phyloP scores from a whole-genome alignment of 2,888 invertebrate species.

The Dinocampus coccinellae region DNA sequence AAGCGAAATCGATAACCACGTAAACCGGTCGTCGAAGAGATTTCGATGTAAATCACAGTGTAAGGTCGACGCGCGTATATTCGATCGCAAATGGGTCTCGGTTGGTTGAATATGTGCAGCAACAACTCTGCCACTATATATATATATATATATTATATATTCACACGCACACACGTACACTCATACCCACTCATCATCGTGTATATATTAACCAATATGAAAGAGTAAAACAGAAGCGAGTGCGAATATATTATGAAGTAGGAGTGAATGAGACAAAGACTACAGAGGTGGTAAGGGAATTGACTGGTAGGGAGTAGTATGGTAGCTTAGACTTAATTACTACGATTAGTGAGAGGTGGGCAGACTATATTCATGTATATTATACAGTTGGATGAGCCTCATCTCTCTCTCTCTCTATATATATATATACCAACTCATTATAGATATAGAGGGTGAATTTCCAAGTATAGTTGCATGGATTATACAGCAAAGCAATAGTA shows the following conservation, averaged over 20 bases:
- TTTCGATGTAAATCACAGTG: slow-evolving; percentile 57
- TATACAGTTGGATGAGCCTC: slow-evolving; percentile 42
- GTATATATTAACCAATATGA: background rate
- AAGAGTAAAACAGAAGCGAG: slow-evolving; percentile 5
- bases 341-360: slow-evolving; percentile 58
- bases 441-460: background rate
- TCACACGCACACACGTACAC: slow-evolving; percentile 7
- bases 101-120: slow-evolving; percentile 36
- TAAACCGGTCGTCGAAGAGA: slow-evolving; percentile 49
- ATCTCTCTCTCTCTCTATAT: slow-evolving; percentile 33
- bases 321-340: slow-evolving; percentile 62
- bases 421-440: background rate
- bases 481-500: background rate
- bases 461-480: background rate
- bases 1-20: slow-evolving; percentile 43
- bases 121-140: background rate
- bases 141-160: slow-evolving; percentile 15
- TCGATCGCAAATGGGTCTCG: slow-evolving; percentile 46
- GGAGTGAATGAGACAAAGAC: slow-evolving; percentile 14
- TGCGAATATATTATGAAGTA: background rate
- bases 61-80: slow-evolving; percentile 51
- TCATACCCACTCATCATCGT: too few relatives aligned
- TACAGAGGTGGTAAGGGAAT: background rate
- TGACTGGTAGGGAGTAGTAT: slow-evolving; percentile 29
- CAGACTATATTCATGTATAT: slow-evolving; percentile 47